Conservation (phyloP, 1,140 invertebrate species). For the Plectus sambesii region DNA sequence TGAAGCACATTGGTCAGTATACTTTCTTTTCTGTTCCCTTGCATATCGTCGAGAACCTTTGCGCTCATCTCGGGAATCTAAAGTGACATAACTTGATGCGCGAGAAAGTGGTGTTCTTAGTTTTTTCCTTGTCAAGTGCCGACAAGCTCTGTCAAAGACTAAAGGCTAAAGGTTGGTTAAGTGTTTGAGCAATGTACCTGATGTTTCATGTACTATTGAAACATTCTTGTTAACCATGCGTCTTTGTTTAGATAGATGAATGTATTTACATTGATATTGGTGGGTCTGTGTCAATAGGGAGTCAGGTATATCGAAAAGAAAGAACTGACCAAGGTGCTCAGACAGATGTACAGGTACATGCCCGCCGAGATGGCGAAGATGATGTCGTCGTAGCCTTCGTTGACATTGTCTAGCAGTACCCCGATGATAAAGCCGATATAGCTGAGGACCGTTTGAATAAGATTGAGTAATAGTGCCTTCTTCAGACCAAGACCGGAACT, state of each 20-base stretch:
- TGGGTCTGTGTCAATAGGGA: too few relatives aligned
- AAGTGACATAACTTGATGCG: too few relatives aligned
- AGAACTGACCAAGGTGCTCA: conserved; percentile 35
- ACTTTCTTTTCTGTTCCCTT: conserved; percentile 19
- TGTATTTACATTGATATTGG: too few relatives aligned
- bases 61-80: conserved; percentile 42
- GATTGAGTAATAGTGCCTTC: conserved; percentile 30
- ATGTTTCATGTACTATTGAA: neutral
- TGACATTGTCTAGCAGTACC: conserved; percentile 35
- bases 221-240: neutral
- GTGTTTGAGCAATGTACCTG: neutral
- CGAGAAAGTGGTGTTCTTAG: too few relatives aligned
- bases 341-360: conserved; percentile 41
- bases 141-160: too few relatives aligned
- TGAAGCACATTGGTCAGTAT: conserved; percentile 27
- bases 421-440: conserved; percentile 24
- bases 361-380: conserved; percentile 39
- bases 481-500: conserved; percentile 37
- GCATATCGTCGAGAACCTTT: conserved; percentile 30
- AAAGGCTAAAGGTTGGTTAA: neutral
- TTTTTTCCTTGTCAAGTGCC: too few relatives aligned
- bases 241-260: too few relatives aligned
- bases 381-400: conserved; percentile 32
- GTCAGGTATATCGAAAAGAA: too few relatives aligned
- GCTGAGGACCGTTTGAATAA: conserved; percentile 32